phyloP scores from a whole-genome alignment of 2,797 vertebrate genomes.

The Oreochromis grahami region DNA sequence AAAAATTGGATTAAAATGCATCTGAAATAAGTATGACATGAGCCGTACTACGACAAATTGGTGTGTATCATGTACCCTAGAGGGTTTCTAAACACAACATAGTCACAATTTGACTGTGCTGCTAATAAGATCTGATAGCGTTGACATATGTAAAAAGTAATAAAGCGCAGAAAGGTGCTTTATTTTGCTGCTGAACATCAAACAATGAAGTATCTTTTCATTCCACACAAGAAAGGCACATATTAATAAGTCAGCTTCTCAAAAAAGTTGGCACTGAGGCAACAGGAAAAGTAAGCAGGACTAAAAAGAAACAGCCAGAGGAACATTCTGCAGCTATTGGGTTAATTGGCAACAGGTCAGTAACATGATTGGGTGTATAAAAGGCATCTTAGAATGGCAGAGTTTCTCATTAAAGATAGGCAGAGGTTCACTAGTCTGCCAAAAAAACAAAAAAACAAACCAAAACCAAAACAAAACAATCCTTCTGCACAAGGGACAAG shows the following conservation, averaged over 20 bases:
- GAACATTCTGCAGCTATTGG: too few species aligned
- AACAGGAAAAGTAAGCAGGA: neutral
- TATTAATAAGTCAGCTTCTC: neutral
- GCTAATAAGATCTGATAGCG: neutral
- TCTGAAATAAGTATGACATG: neutral
- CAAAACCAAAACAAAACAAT: neutral
- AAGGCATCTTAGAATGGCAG: too few species aligned
- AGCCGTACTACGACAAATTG: neutral
- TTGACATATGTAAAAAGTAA: neutral
- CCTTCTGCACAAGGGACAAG: neutral
- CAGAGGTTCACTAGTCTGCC: too few species aligned
- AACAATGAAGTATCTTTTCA: neutral
- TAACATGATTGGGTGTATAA: too few species aligned
- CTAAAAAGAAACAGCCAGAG: too few species aligned
- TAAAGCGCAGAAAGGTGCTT: neutral
- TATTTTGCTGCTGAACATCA: neutral
- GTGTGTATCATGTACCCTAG: neutral
- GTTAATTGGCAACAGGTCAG: too few species aligned
- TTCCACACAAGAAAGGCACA: neutral
- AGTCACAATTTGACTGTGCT: neutral
- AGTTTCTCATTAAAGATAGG: too few species aligned
- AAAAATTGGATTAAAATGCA: neutral
- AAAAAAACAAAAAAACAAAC: neutral
- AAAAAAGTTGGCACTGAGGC: neutral
- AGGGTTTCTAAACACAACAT: neutral